Evolutionary conservation across 1,140 invertebrate species (phyloP).

Genomic region (Drosophila carrolli): DNA sequence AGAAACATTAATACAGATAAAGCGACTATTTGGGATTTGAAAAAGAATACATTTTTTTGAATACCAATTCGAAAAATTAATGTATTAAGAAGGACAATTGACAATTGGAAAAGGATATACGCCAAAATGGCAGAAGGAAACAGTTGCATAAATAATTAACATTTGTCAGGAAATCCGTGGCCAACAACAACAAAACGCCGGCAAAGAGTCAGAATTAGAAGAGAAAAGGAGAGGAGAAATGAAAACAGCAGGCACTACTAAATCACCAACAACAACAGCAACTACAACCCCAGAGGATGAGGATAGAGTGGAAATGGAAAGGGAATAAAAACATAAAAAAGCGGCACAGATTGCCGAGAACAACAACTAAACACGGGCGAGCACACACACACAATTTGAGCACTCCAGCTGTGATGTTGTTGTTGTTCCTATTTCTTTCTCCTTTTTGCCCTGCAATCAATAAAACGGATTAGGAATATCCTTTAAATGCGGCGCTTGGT

Average conservation of each 20-base stretch:
- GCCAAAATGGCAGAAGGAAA: slow-evolving; percentile 1
- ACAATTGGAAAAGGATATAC: not conserved
- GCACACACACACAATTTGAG: slow-evolving; percentile 27
- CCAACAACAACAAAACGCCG: slow-evolving; percentile 25
- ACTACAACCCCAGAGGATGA: slow-evolving; percentile 65
- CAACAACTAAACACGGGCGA: slow-evolving; percentile 59
- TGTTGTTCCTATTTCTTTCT: slow-evolving; percentile 29
- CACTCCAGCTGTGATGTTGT: slow-evolving; percentile 51
- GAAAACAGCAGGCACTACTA: slow-evolving; percentile 40
- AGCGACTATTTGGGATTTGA: too few species aligned
- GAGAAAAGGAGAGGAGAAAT: slow-evolving; percentile 5
- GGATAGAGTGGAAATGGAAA: slow-evolving; percentile 29
- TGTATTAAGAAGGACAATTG: too few species aligned
- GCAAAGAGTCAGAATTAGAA: slow-evolving; percentile 37
- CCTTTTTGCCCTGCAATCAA: slow-evolving; percentile 64
- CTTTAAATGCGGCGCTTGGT: slow-evolving; percentile 74
- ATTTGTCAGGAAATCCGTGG: slow-evolving; percentile 41
- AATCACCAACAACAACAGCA: slow-evolving; percentile 38
- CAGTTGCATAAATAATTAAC: slow-evolving; percentile 42
- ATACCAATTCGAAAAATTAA: too few species aligned
- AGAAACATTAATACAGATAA: too few species aligned
- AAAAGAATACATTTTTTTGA: too few species aligned
- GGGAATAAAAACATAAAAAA: slow-evolving; percentile 70
- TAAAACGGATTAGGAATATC: slow-evolving; percentile 82
- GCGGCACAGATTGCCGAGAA: slow-evolving; percentile 72